Conservation (phyloP, 2,797 vertebrate species). For the Hypotaenidia philippensis region DNA sequence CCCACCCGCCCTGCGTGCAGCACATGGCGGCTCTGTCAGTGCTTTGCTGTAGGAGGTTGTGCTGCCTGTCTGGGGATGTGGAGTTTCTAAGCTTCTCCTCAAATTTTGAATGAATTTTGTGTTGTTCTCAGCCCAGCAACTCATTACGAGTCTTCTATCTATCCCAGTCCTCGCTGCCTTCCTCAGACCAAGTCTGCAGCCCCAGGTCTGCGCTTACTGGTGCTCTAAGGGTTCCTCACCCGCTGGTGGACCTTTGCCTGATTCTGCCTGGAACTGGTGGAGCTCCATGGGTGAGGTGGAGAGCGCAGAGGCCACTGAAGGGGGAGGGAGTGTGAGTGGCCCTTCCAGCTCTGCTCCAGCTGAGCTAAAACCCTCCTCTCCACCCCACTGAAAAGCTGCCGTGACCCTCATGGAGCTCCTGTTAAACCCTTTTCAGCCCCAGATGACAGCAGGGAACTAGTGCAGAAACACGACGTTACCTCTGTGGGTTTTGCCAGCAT, state of each 20-base stretch:
- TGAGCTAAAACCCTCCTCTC: not conserved
- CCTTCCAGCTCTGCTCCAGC: not conserved
- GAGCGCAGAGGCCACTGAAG: not conserved
- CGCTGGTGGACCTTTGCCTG: rapidly evolving
- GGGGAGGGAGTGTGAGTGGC: not conserved
- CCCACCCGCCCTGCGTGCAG: not conserved
- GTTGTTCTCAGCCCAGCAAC: not conserved
- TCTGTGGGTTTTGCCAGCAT: not conserved
- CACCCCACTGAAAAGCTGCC: not conserved
- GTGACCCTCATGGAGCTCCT: not conserved
- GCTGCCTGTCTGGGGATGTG: not conserved
- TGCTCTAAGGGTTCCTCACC: not conserved
- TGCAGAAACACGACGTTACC: not conserved
- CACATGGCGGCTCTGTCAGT: not conserved
- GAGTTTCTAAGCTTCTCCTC: not conserved
- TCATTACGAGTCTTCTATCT: not conserved
- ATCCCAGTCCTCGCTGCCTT: not conserved
- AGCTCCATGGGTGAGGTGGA: not conserved
- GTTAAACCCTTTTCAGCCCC: not conserved
- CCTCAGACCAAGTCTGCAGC: not conserved
- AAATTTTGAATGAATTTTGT: not conserved
- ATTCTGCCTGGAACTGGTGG: not conserved
- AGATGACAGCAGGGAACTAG: not conserved
- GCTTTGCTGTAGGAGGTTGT: not conserved
- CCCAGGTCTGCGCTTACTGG: rapidly evolving